Percentiles rank a stretch among this genome's conserved stretches.
These are phyloP conservation scores for Xestia sexstrigata DNA, from an alignment of 2,888 invertebrate species.

Conservation along the genomic window DNA sequence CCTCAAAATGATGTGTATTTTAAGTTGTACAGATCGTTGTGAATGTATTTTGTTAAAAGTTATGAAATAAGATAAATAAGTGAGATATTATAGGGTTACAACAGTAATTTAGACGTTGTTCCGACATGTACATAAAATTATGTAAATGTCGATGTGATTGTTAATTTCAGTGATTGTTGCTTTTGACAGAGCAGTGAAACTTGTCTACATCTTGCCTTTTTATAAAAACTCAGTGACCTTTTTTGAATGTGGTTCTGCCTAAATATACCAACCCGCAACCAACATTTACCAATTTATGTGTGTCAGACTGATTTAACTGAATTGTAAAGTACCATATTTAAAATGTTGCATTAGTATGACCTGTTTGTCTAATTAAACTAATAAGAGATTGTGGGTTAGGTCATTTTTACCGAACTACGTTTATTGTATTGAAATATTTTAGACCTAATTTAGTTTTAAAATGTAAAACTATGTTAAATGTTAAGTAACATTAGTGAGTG, in stretches of 20 bases:
- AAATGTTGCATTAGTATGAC: background rate
- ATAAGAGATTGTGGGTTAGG: background rate
- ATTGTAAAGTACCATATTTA: background rate
- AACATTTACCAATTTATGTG: background rate
- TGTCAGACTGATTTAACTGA: background rate
- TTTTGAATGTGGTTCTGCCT: background rate
- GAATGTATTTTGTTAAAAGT: constrained; percentile 10
- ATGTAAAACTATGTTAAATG: constrained; percentile 10
- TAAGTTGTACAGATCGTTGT: background rate
- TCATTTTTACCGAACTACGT: background rate
- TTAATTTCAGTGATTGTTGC: constrained; percentile 5
- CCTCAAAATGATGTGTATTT: constrained; percentile 4
- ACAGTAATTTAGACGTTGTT: constrained; percentile 6
- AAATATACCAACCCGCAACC: background rate
- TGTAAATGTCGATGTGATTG: background rate
- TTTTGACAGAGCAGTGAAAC: background rate
- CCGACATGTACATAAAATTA: background rate
- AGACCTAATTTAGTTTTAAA: background rate
- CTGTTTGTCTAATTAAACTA: background rate
- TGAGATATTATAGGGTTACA: background rate
- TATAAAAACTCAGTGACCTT: background rate
- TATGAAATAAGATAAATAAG: background rate
- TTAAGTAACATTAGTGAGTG: background rate
- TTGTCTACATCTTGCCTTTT: constrained; percentile 39
- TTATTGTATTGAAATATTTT: background rate